Percentiles rank a stretch among this genome's conserved stretches.
phyloP scores from a whole-genome alignment of 1,140 invertebrate genomes.

The Dreissena polymorpha region DNA sequence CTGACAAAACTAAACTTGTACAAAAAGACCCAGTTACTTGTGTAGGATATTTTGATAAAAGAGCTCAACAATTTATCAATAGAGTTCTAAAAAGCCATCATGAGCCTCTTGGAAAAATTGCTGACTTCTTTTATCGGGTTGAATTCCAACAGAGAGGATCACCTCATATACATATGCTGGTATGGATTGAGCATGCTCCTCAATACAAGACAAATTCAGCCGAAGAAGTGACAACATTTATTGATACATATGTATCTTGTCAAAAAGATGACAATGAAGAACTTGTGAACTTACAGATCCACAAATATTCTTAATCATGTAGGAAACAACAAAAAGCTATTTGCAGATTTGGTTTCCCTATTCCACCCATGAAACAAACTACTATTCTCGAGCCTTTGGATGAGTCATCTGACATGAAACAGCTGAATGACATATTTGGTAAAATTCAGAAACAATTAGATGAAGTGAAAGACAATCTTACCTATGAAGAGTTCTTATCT shows the following conservation, averaged over 20 bases:
- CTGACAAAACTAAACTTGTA: slow-evolving; percentile 9
- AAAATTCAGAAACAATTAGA: slow-evolving; percentile 29
- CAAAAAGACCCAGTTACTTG: slow-evolving; percentile 59
- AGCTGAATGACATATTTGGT: slow-evolving; percentile 29
- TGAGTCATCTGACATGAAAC: slow-evolving; percentile 10
- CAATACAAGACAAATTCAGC: slow-evolving; percentile 16
- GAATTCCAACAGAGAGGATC: slow-evolving; percentile 56
- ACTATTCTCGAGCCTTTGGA: slow-evolving; percentile 54
- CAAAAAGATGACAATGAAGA: slow-evolving; percentile 13
- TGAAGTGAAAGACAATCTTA: slow-evolving; percentile 16
- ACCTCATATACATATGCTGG: slow-evolving; percentile 53
- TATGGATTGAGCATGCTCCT: slow-evolving; percentile 48
- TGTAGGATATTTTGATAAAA: slow-evolving; percentile 53
- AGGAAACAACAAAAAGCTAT: slow-evolving; percentile 16
- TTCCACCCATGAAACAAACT: slow-evolving; percentile 57
- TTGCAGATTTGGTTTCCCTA: slow-evolving; percentile 61
- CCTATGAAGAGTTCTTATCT: slow-evolving; percentile 49
- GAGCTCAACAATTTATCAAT: slow-evolving; percentile 48
- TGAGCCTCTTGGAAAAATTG: slow-evolving; percentile 45
- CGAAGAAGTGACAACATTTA: slow-evolving; percentile 23
- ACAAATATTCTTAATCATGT: slow-evolving; percentile 45
- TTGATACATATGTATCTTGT: slow-evolving; percentile 54
- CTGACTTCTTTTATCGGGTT: slow-evolving; percentile 43
- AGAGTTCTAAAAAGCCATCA: slow-evolving; percentile 41
- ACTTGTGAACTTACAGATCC: slow-evolving; percentile 24